These are phyloP conservation scores for Formica aserva DNA, from an alignment of 2,888 invertebrate species.

Conservation along the genomic window DNA sequence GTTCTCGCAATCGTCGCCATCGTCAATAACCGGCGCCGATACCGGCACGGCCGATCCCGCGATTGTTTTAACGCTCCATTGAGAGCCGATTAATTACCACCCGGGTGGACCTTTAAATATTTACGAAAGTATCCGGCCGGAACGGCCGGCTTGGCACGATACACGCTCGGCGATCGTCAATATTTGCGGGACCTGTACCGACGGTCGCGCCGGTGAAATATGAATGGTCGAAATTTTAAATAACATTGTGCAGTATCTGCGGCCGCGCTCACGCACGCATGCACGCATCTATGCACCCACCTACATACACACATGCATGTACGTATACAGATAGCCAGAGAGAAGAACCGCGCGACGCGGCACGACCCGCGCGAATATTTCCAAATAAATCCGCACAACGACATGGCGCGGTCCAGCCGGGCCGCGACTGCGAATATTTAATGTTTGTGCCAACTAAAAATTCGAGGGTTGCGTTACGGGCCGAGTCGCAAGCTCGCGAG, in stretches of 20 bases:
- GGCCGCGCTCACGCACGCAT: conserved; percentile 36
- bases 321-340: not conserved
- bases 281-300: conserved; percentile 14
- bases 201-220: conserved; percentile 60
- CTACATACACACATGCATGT: not conserved
- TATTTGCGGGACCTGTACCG: conserved; percentile 52
- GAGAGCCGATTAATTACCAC: conserved; percentile 67
- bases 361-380: conserved; percentile 49
- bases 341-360: conserved; percentile 43
- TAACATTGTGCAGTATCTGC: conserved; percentile 60
- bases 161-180: conserved; percentile 45
- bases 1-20: conserved; percentile 40
- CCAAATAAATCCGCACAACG: conserved; percentile 65
- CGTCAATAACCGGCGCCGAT: not conserved
- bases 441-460: conserved; percentile 50
- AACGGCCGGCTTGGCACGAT: conserved; percentile 41
- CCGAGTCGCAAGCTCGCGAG: conserved; percentile 37
- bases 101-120: conserved; percentile 62
- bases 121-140: conserved; percentile 59
- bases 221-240: conserved; percentile 70
- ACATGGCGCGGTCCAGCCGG: conserved; percentile 41
- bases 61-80: conserved; percentile 61
- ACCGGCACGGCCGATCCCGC: conserved; percentile 10
- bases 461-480: conserved; percentile 31
- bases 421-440: conserved; percentile 54